phyloP scores from a whole-genome alignment of 2,888 invertebrate genomes.

The Rhingia campestris region DNA sequence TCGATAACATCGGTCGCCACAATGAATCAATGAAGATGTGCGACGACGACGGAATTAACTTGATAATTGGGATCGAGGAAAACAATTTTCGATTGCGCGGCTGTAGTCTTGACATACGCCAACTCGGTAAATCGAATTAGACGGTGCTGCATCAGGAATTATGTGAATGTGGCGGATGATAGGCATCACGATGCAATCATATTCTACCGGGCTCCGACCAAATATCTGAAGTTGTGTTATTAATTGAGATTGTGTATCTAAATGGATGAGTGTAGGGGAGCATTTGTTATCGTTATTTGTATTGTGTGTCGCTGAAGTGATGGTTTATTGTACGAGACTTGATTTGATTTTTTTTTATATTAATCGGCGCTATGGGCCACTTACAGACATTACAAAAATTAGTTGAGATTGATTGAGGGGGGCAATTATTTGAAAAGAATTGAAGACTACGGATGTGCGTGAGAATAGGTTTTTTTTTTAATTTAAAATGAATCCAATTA shows the following conservation, averaged over 20 bases:
- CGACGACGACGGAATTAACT: slow-evolving; percentile 52
- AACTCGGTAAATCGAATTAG: slow-evolving; percentile 49
- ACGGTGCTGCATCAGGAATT: slow-evolving; percentile 44
- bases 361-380: slow-evolving; percentile 9
- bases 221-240: slow-evolving; percentile 56
- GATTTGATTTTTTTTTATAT: slow-evolving; percentile 40
- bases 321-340: slow-evolving; percentile 19
- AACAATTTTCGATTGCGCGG: slow-evolving; percentile 49
- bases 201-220: background rate
- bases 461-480: slow-evolving; percentile 48
- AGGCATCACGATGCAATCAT: slow-evolving; percentile 31
- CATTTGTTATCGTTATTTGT: slow-evolving; percentile 17
- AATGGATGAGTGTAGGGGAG: slow-evolving; percentile 12
- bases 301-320: slow-evolving; percentile 1
- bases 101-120: background rate
- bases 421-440: slow-evolving; percentile 56
- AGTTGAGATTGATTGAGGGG: slow-evolving; percentile 41
- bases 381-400: slow-evolving; percentile 19
- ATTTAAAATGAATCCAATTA: too few relatives aligned
- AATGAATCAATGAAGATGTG: slow-evolving; percentile 64
- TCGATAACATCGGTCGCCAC: slow-evolving; percentile 53
- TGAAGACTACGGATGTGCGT: slow-evolving; percentile 36
- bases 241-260: slow-evolving; percentile 64
- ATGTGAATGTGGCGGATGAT: slow-evolving; percentile 3
- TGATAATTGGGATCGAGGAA: slow-evolving; percentile 58